Evolutionary conservation across 2,113 vertebrate genomes (phyloP).

Genomic region (Microcebus tavaratra): DNA sequence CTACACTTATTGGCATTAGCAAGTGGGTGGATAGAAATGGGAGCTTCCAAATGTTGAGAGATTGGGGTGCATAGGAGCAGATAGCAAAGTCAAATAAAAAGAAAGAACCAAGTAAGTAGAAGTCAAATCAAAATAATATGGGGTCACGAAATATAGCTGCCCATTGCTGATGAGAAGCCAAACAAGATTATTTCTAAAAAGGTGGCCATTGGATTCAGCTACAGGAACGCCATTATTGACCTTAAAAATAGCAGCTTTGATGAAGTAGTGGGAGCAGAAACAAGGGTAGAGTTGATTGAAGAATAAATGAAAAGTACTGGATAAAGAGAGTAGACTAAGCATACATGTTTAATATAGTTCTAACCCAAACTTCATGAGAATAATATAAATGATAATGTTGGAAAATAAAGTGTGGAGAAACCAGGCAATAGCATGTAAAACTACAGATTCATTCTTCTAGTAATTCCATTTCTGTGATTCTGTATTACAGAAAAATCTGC

Average conservation of each 20-base stretch:
- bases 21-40: not conserved
- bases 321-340: not conserved
- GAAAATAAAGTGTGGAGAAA: not conserved
- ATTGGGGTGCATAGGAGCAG: not conserved
- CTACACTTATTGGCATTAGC: not conserved
- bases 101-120: not conserved
- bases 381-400: not conserved
- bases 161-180: not conserved
- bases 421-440: not conserved
- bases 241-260: not conserved
- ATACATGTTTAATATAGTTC: not conserved
- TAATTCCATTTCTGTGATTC: not conserved
- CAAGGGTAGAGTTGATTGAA: not conserved
- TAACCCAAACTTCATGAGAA: not conserved
- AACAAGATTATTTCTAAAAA: not conserved
- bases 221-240: not conserved
- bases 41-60: not conserved
- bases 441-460: not conserved
- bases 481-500: not conserved
- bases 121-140: not conserved
- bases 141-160: not conserved
- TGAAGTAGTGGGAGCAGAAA: not conserved
- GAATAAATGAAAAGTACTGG: not conserved
- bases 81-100: not conserved
- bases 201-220: not conserved